A percentile compares a stretch with the other conserved stretches of the same genome.
Evolutionary conservation across 2,113 vertebrate genomes (phyloP).

Genomic region (Tychaedon coryphoeus): DNA sequence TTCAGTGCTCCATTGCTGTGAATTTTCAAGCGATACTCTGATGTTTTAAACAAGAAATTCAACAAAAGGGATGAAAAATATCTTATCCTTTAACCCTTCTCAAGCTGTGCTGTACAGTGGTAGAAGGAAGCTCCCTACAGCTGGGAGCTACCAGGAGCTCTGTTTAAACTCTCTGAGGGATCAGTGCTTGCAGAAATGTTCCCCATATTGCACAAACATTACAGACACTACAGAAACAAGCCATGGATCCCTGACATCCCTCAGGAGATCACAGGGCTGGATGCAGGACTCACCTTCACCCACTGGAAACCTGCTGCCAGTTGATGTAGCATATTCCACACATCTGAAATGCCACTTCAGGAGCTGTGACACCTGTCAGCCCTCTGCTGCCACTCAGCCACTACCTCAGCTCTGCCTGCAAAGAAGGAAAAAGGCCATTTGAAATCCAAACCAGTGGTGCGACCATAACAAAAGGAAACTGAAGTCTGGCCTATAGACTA

Average conservation of each 20-base stretch:
- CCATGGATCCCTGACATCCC: not conserved
- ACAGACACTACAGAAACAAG: not conserved
- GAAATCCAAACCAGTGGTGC: not conserved
- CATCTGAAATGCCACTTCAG: constrained; percentile 55
- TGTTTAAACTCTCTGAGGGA: not conserved
- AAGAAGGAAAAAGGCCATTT: constrained; percentile 10
- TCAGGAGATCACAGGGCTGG: not conserved
- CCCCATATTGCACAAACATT: not conserved
- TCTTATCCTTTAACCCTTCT: not conserved
- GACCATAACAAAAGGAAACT: not conserved
- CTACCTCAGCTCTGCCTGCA: constrained; percentile 55
- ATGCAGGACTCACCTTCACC: constrained; percentile 71
- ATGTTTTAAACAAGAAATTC: not conserved
- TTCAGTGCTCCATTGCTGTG: not conserved
- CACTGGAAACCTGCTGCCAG: constrained; percentile 77
- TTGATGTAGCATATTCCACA: constrained; percentile 67
- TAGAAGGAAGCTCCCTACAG: not conserved
- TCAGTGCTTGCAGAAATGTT: not conserved
- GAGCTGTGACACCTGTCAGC: not conserved
- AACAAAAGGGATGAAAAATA: not conserved
- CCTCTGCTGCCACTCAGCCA: not conserved
- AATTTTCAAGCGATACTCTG: not conserved
- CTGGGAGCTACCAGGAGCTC: not conserved
- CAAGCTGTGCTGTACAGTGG: not conserved
- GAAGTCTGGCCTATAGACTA: not conserved